Conservation (phyloP, 2,888 invertebrate species). For the Ceratothoa steindachneri region DNA sequence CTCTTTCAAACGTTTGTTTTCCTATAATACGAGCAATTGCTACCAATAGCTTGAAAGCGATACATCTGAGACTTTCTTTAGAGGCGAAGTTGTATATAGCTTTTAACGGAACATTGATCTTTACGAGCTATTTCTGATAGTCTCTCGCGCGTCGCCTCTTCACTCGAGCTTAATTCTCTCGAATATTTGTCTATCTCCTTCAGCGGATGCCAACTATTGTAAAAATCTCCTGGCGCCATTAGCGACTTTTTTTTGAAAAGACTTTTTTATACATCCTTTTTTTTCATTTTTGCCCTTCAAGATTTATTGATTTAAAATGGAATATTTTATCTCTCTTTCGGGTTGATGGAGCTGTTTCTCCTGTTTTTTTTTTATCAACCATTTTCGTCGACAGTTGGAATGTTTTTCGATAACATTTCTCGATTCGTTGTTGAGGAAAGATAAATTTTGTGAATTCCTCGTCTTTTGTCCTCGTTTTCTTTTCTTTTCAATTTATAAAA, state of each 20-base stretch:
- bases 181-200: not conserved
- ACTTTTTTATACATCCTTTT: too few species aligned
- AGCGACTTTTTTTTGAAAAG: not conserved
- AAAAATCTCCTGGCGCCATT: not conserved
- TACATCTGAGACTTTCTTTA: not conserved
- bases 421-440: not conserved
- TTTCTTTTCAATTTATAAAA: too few species aligned
- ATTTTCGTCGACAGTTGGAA: too few species aligned
- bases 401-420: not conserved
- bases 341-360: too few species aligned
- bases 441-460: not conserved
- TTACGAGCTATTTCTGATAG: not conserved
- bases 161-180: not conserved
- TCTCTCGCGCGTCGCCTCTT: too few species aligned
- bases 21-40: not conserved
- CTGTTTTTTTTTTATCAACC: too few species aligned
- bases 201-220: not conserved
- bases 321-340: not conserved
- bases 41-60: slow-evolving; percentile 3
- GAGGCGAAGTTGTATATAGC: not conserved
- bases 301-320: not conserved
- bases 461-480: not conserved
- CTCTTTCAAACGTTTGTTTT: not conserved
- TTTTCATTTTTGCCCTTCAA: not conserved
- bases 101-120: slow-evolving; percentile 4